Evolutionary conservation across 2,113 vertebrate species (phyloP).

Genomic region (Vulpes vulpes): DNA sequence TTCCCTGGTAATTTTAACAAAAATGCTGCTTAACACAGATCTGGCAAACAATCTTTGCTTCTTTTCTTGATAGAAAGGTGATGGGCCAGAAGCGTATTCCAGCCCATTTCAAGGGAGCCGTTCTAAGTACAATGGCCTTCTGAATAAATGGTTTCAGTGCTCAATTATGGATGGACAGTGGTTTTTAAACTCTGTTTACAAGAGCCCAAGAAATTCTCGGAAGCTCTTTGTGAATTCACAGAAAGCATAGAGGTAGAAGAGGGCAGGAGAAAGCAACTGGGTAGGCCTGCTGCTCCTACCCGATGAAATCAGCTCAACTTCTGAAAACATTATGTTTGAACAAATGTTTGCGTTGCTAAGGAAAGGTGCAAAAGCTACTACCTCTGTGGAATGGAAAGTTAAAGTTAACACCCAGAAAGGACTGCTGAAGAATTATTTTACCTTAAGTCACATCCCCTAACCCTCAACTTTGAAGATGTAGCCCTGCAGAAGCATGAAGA

Average conservation of each 20-base stretch:
- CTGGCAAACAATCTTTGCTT: background rate
- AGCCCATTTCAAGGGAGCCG: conserved; percentile 1
- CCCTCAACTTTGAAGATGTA: background rate
- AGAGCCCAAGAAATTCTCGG: background rate
- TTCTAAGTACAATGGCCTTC: conserved; percentile 14
- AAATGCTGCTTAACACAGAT: conserved; percentile 31
- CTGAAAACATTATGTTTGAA: background rate
- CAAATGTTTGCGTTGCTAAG: conserved; percentile 26
- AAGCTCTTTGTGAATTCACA: background rate
- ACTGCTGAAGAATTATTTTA: conserved; percentile 3
- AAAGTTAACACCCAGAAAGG: background rate
- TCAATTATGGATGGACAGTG: background rate
- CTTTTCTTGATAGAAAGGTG: conserved; percentile 47
- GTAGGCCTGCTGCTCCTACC: background rate
- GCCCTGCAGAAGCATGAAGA: background rate
- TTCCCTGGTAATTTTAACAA: conserved; percentile 12
- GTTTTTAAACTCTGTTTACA: background rate
- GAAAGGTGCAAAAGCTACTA: conserved; percentile 10
- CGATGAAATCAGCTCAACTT: background rate
- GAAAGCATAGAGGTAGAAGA: background rate
- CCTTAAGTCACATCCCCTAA: background rate
- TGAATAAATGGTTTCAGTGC: background rate
- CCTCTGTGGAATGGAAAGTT: conserved; percentile 17
- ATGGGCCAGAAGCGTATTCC: background rate
- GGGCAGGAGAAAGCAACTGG: background rate